Base-by-base conservation (phyloP, 2,888 invertebrate species). In the Ctenicera cuprea region DNA sequence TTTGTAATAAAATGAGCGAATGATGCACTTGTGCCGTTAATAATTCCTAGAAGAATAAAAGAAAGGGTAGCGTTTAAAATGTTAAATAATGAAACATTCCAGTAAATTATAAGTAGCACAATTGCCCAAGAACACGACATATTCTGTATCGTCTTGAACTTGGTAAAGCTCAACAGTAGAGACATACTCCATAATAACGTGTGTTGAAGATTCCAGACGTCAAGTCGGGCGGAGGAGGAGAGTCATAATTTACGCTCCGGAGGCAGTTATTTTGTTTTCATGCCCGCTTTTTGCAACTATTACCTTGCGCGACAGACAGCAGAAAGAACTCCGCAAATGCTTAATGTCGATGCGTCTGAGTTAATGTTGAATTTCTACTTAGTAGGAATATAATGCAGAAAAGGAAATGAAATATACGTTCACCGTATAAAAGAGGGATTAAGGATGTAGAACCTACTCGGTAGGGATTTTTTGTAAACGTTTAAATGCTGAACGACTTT, bases 261-360 rank as follows among this genome's bases (percentile, higher is more conserved):
- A 45, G 65, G 71, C 65, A 65, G 71, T 71, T 57, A 71, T 71
- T 64, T 37, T 71, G 64, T 71, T 65, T 71, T 71, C 71, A 50
- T 71, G 48, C 59, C 30, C 37, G 62, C 66, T 72, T 66, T 72
- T 72, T 72, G 66, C 72, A 54, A 62, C 66, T 54, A 72, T 72
- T 72, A 72, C 66, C 61, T 61, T 66, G 66, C 62, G 22, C 71
- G 52, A 72, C 62, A 61, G 66, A 66, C 71, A 72, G 66, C 14
- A 66, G 65, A 72, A 72, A 72, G 71, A 66, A 59, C 45, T 52
- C 30, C 37, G 61, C 45, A 72, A 72, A 72, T 72, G 59, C 50
- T 72, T 72, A 66, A 71, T 65, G 71, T 66, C 71, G 37, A 41
- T 70, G 52, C 63, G 63, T 64, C 52, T 64, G 64, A 64, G 66